A percentile compares a stretch with the other conserved stretches of the same genome.
Conservation (phyloP, 64 coral and sea anemone genomes). For the Stylophora pistillata region DNA sequence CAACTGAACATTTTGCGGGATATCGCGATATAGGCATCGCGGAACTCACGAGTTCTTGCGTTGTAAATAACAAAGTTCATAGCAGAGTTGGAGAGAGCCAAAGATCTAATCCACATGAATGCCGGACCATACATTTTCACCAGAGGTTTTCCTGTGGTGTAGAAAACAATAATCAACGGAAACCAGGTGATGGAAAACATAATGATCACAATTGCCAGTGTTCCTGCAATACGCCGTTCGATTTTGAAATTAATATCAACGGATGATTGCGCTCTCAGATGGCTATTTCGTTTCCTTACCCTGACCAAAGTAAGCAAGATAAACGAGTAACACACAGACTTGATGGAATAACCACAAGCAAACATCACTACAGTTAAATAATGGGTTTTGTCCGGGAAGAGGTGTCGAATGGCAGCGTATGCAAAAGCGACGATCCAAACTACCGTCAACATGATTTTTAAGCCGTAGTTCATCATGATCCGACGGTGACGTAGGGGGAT, state of each 20-base stretch:
- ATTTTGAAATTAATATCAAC: neutral
- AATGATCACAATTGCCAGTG: constrained; percentile 42
- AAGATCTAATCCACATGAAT: constrained; percentile 54
- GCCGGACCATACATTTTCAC: neutral
- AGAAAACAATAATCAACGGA: constrained; percentile 29
- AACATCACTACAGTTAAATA: neutral
- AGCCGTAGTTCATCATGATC: constrained; percentile 45
- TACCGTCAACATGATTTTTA: constrained; percentile 2
- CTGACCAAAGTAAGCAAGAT: constrained; percentile 4
- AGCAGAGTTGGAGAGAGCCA: constrained; percentile 34
- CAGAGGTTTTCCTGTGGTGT: neutral
- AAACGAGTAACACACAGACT: neutral
- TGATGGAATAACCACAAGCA: constrained; percentile 10
- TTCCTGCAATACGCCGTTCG: constrained; percentile 15
- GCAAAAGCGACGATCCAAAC: constrained; percentile 16
- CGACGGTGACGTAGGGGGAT: neutral
- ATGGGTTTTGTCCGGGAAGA: neutral
- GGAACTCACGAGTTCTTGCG: constrained; percentile 15
- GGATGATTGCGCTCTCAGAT: neutral
- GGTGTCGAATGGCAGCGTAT: constrained; percentile 11
- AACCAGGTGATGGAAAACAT: constrained; percentile 38
- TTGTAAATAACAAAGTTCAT: constrained; percentile 61
- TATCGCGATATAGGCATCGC: neutral
- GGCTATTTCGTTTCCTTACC: neutral
- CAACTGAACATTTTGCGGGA: neutral